Evolutionary conservation across 2,113 vertebrate species (phyloP).

Genomic region (Lamprotornis superbus): DNA sequence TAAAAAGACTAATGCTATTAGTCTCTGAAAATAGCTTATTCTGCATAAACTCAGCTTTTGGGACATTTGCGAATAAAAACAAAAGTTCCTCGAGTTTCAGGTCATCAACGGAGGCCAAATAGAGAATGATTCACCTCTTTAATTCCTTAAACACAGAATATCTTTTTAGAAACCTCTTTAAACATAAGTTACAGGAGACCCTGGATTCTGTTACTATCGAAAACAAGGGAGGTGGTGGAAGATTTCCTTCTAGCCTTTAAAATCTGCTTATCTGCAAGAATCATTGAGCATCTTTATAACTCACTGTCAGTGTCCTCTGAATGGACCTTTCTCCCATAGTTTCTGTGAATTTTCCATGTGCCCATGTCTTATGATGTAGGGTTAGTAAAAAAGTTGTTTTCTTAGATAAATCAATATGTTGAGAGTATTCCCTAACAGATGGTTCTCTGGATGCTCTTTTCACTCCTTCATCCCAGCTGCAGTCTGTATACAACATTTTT

Average conservation of each 20-base stretch:
- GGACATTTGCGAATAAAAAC: not conserved
- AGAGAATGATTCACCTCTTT: not conserved
- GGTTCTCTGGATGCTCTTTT: not conserved
- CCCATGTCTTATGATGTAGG: not conserved
- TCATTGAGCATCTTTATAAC: not conserved
- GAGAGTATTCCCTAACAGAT: not conserved
- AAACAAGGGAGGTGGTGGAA: not conserved
- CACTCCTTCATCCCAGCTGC: not conserved
- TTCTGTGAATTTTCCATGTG: not conserved
- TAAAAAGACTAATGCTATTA: not conserved
- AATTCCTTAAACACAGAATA: not conserved
- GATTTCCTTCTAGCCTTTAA: not conserved
- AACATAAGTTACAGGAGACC: not conserved
- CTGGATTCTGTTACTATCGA: not conserved
- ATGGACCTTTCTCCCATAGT: not conserved
- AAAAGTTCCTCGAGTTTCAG: not conserved
- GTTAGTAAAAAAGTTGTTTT: not conserved
- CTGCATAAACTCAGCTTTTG: not conserved
- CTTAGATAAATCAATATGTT: not conserved
- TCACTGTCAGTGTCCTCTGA: not conserved
- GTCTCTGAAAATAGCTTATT: not conserved
- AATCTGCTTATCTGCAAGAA: not conserved
- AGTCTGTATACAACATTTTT: not conserved
- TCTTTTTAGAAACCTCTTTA: not conserved
- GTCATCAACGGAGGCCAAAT: not conserved